Percentiles rank a stretch among this genome's conserved stretches.
These are phyloP conservation scores for Gryllus longicercus DNA, from an alignment of 2,888 invertebrate genomes.

Conservation along the genomic window DNA sequence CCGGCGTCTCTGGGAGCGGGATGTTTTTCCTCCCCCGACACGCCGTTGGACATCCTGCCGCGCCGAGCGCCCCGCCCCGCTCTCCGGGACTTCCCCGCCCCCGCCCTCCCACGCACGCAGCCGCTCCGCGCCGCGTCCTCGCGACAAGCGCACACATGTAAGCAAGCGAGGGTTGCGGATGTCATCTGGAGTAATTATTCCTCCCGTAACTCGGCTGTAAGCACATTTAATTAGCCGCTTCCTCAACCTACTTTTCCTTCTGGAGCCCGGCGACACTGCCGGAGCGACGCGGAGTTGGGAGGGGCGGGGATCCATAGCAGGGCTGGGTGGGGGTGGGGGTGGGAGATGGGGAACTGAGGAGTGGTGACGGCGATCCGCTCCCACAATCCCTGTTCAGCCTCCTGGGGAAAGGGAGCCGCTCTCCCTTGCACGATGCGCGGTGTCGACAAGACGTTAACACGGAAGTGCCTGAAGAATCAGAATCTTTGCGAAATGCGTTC, in stretches of 20 bases:
- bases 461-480: too few relatives aligned
- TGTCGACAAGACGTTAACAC: too few relatives aligned
- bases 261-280: background rate
- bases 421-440: too few relatives aligned
- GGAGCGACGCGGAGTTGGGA: background rate
- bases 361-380: too few relatives aligned
- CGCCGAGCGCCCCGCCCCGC: background rate
- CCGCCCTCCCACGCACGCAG: background rate
- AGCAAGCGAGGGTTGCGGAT: background rate
- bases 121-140: background rate
- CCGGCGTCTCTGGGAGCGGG: background rate
- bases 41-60: too few relatives aligned
- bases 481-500: too few relatives aligned
- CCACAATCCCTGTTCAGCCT: too few relatives aligned
- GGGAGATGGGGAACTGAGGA: too few relatives aligned
- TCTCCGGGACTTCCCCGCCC: background rate
- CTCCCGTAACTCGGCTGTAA: conserved; percentile 17
- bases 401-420: too few relatives aligned
- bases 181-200: background rate
- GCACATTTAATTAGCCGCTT: conserved; percentile 17
- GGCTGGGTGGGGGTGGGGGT: too few relatives aligned
- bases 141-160: background rate
- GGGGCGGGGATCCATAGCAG: background rate
- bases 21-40: too few relatives aligned
- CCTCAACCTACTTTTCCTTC: background rate